Conservation (phyloP, 2,797 vertebrate species). For the Manis crassicaudata region DNA sequence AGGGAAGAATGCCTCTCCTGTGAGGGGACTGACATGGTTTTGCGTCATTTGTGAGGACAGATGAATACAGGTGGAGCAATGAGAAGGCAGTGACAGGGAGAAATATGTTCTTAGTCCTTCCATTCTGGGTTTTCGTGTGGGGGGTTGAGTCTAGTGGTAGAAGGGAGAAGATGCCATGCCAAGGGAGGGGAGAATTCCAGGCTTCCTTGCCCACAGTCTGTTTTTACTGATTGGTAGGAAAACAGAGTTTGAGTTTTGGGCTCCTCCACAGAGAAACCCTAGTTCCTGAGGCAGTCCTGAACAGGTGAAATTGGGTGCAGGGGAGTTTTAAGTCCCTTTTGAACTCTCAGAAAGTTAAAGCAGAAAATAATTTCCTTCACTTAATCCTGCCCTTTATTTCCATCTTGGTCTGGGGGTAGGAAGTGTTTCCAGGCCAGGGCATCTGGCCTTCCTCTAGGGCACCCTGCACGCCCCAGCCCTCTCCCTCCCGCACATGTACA, state of each 20-base stretch:
- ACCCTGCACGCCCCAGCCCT: not conserved
- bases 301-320: not conserved
- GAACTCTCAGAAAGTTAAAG: slow-evolving; percentile 43
- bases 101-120: not conserved
- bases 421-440: slow-evolving; percentile 29
- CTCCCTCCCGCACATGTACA: not conserved
- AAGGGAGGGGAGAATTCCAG: not conserved
- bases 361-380: slow-evolving; percentile 56
- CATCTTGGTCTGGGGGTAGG: not conserved
- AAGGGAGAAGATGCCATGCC: not conserved
- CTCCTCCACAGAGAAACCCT: not conserved
- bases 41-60: slow-evolving; percentile 2
- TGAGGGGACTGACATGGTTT: not conserved
- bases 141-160: not conserved
- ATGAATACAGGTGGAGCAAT: not conserved
- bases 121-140: not conserved
- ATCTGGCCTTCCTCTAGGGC: slow-evolving; percentile 34
- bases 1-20: not conserved
- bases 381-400: slow-evolving; percentile 42
- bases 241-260: not conserved
- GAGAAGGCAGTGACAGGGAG: not conserved
- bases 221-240: not conserved
- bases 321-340: not conserved
- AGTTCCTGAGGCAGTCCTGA: not conserved
- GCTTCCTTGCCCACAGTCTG: not conserved